Conservation (phyloP, 2,888 invertebrate genomes). For the Oligia fasciuncula region DNA sequence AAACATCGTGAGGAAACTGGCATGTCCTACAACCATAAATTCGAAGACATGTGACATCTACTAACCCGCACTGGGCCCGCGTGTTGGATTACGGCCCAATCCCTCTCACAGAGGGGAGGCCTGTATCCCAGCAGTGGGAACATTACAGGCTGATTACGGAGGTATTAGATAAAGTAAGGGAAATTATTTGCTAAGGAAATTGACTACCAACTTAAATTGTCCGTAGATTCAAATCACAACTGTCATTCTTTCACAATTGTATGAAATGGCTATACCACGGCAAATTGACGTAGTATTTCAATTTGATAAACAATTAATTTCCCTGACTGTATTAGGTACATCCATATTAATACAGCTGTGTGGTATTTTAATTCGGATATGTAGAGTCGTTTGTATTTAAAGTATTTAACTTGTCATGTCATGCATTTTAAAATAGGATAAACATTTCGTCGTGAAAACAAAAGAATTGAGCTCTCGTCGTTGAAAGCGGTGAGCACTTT, state of each 20-base stretch:
- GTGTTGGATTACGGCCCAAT: background rate
- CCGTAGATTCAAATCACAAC: background rate
- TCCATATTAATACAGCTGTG: conserved; percentile 20
- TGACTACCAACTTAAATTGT: background rate
- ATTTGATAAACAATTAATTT: background rate
- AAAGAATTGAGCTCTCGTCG: conserved; percentile 16
- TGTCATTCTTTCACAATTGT: background rate
- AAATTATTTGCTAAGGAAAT: background rate
- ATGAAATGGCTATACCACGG: background rate
- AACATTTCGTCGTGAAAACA: conserved; percentile 29
- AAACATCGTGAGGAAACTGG: background rate
- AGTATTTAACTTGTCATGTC: conserved; percentile 43
- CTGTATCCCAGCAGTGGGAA: background rate
- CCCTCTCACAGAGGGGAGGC: background rate
- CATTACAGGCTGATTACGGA: background rate
- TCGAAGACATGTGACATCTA: background rate
- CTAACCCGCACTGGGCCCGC: background rate
- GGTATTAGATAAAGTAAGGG: background rate
- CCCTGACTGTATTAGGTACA: background rate
- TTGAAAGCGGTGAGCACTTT: background rate
- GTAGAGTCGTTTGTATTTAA: conserved; percentile 41
- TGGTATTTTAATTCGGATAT: conserved; percentile 40
- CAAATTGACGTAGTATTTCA: background rate
- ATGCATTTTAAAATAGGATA: conserved; percentile 41
- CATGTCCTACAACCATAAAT: background rate